Conservation (phyloP, 2,888 invertebrate genomes). For the Sycophila texana region DNA sequence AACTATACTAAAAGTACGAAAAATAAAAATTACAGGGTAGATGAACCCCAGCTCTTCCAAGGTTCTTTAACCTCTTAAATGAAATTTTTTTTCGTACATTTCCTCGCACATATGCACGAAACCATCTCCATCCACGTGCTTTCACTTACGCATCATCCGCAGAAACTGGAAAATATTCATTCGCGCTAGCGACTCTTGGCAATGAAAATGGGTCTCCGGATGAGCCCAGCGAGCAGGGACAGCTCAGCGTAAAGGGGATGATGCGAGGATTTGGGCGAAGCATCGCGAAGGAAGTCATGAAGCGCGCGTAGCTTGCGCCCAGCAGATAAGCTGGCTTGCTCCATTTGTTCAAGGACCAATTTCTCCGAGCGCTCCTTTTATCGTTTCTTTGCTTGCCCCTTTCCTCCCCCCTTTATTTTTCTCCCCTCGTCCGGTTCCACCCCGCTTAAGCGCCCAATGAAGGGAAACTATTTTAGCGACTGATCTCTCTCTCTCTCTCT, state of each 20-base stretch:
- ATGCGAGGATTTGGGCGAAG: slow-evolving; percentile 9
- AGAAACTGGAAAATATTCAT: too few species aligned
- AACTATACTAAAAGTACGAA: too few species aligned
- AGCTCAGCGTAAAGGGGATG: slow-evolving; percentile 15
- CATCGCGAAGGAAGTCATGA: not conserved
- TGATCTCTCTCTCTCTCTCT: not conserved
- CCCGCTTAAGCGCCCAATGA: not conserved
- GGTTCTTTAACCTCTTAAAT: too few species aligned
- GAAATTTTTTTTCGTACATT: too few species aligned
- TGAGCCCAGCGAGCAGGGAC: slow-evolving; percentile 1
- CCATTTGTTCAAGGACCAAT: slow-evolving; percentile 52
- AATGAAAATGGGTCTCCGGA: slow-evolving; percentile 37
- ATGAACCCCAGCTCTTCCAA: too few species aligned
- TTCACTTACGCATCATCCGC: too few species aligned
- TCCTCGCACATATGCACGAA: too few species aligned
- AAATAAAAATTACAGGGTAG: too few species aligned
- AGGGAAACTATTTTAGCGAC: not conserved
- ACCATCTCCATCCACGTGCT: too few species aligned
- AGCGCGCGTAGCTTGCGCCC: slow-evolving; percentile 12
- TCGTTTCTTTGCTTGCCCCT: not conserved
- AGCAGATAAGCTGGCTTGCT: slow-evolving; percentile 46
- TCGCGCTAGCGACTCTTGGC: not conserved
- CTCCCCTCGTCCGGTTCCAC: not conserved
- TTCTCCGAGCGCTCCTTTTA: slow-evolving; percentile 6
- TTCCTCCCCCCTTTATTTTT: not conserved